Evolutionary conservation across 2,113 vertebrate species (phyloP), one percentile per base, ranked within the genome.

Genomic region (Paradisaea rubra): DNA sequence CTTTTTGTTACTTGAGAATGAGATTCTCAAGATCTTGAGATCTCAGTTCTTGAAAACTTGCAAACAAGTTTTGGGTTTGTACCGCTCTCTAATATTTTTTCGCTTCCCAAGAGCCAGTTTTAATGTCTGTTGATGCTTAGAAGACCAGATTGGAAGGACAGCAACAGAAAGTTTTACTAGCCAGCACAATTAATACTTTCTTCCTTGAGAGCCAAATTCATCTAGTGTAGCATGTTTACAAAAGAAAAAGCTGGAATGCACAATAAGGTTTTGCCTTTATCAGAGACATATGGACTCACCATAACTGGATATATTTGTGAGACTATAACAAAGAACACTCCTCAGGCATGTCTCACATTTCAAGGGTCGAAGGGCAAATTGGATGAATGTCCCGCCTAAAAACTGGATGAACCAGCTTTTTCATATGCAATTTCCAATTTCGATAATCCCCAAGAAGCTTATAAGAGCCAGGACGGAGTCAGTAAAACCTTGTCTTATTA

Each of bases 101-200:
- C 76, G 63, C 87, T 96, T 97, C 84, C 84, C 92, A 90, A 96
- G 94, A 97, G 93, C 94, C 95, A 93, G 92, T 96, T 97, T 97
- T 94, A 93, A 95, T 97, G 94, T 97, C 95, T 88, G 80, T 74
- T 74, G 76, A 57, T 94, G 91, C 86, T 96, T 93, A 84, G 93
- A 97, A 92, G 94, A 96, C 93, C 97, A 96, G 91, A 96, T 84
- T 94, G 97, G 96, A 86, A 93, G 68, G 79, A 88, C 37, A 94
- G 69, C 64, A 71, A 90, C 64, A 84, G 63, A 69, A 89, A 73
- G 35, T 91, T 88, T 97, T 96, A 95, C 93, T 97, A 97, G 96
- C 95, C 94, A 96, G 87, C 76, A 94, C 97, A 96, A 97, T 97
- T 97, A 95, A 96, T 97, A 96, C 95, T 97, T 96, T 88, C 91